Base-by-base conservation (phyloP, 2,797 vertebrate species). In the Hydrolagus colliei region DNA sequence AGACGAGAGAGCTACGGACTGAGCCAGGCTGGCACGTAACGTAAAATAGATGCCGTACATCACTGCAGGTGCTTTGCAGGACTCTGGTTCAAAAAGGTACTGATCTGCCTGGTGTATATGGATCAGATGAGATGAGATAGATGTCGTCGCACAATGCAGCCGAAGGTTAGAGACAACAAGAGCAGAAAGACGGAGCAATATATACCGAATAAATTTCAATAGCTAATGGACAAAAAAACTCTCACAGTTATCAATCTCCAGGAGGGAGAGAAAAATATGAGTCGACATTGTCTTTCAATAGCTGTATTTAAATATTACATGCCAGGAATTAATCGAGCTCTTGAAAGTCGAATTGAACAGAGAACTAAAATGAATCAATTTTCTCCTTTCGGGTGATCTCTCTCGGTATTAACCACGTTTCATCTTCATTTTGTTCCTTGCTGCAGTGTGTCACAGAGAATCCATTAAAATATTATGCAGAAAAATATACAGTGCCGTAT, bases 251-350 rank as follows among this genome's bases (percentile, higher is more conserved):
- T 71, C 65, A 71, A 1, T 20, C 65, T 68, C 11, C 0, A 52
- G 78, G 13, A 71, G 10, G 6, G 2, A 6, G 41, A 52, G 6
- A 68, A 84, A 52, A 82, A 32, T 35, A 84, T 84, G 32, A 35
- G 4, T 67, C 68, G 32, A 71, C 16, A 76, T 76, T 9, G 52
- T 65, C 79, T 84, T 84, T 84, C 79, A 84, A 67, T 20, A 35
- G 67, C 62, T 52, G 41, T 84, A 84, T 84, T 84, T 84, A 68
- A 71, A 84, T 9, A 84, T 68, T 52, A 11, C 9, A 71, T 71
- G 67, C 20, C 32, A 84, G 20, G 79, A 84, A 84, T 84, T 84
- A 84, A 84, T 84, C 67, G 68, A 41, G 41, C 41, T 52, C 63
- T 82, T 62, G 67, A 82, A 67, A 35, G 63, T 35, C 79, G 18